Base-by-base conservation (phyloP, 2,797 vertebrate genomes). In the Smutsia temminckii region DNA sequence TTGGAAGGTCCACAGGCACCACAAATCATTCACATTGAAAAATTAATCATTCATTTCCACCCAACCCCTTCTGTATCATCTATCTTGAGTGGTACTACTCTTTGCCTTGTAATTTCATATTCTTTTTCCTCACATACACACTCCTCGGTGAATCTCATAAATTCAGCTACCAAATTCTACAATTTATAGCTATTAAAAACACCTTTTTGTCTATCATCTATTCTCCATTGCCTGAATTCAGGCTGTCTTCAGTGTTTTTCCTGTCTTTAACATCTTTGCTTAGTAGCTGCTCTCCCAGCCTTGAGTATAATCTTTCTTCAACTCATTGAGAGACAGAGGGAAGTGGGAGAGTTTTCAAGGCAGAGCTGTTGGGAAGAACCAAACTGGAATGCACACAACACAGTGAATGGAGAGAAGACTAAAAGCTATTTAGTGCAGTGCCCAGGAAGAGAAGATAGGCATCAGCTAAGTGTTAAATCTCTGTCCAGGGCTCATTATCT, bases 1-100 rank as follows among this genome's bases (percentile, higher is more conserved):
- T 95, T 59, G 12, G 37, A 94, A 93, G 49, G 9, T 63, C 49
- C 25, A 59, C 2, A 77, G 80, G 55, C 49, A 87, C 42, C 46
- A 92, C n/a, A 72, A 64, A 88, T 88, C n/a, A 83, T 85, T 95
- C 83, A 96, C 64, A 81, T 18, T 78, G 55, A 74, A 80, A 89
- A 90, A 90, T 40, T 32, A 66, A 85, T 87, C 57, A 91, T 84
- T 75, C 16, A 21, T 90, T 84, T 81, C 59, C 32, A 83, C 9
- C 17, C 64, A 51, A 59, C 4, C 66, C 18, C 12, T 86, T 89
- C 53, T 81, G 18, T 42, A 21, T 77, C 51, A 59, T 94, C 61
- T 68, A 8, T 78, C 69, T 85, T 85, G 77, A 96, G 53, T 32
- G 6, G 49, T 66, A 32, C 64, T 23, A 71, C 13, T 21, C 55